Conservation (phyloP, 2,113 vertebrate genomes). For the Cyanoramphus novaezelandiae region DNA sequence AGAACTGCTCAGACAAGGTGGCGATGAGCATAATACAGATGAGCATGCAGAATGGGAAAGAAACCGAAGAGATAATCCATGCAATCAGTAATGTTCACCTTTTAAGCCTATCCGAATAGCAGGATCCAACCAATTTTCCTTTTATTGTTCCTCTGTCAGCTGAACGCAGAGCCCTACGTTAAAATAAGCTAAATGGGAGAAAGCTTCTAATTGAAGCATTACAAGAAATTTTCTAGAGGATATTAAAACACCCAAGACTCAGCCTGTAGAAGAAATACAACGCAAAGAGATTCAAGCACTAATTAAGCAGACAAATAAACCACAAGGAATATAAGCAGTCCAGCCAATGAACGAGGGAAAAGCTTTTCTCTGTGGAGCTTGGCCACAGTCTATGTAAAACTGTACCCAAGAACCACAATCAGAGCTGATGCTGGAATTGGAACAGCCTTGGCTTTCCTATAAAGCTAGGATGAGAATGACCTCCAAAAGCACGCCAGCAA, state of each 20-base stretch:
- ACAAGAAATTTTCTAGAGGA: neutral
- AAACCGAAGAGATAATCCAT: neutral
- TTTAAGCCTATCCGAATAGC: neutral
- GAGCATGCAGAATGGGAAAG: neutral
- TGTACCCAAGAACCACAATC: neutral
- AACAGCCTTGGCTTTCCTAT: neutral
- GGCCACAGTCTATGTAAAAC: neutral
- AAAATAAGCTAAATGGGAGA: neutral
- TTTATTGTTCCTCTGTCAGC: neutral
- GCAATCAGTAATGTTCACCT: neutral
- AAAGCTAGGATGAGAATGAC: neutral
- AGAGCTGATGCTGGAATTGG: neutral
- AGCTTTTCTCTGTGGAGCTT: neutral
- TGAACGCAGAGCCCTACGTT: neutral
- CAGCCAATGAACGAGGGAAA: neutral
- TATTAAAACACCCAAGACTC: neutral
- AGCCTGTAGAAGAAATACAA: neutral
- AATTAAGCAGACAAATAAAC: neutral
- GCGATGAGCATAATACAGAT: too few species aligned
- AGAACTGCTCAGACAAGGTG: neutral
- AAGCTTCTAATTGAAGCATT: neutral
- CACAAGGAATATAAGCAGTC: neutral
- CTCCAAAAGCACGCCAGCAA: neutral
- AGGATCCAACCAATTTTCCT: neutral
- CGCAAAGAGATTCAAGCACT: neutral